These are phyloP conservation scores for Erinaceus europaeus DNA, from an alignment of 2,113 vertebrate species.

Conservation along the genomic window DNA sequence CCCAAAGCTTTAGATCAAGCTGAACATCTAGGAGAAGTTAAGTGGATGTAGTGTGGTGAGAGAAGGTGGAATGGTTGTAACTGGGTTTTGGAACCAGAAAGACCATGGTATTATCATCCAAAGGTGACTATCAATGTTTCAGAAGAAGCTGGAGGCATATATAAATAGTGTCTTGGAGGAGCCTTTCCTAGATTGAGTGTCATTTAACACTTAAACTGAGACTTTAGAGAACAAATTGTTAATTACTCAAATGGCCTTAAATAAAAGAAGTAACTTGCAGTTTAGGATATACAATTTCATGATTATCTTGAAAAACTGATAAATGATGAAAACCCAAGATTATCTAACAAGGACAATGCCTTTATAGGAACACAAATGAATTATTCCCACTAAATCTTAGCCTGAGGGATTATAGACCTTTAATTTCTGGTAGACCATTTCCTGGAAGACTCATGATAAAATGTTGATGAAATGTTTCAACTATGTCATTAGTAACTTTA, in stretches of 20 bases:
- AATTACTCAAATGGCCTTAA: slow-evolving; percentile 41
- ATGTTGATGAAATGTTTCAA: slow-evolving; percentile 50
- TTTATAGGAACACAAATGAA: neutral
- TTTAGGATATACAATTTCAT: slow-evolving; percentile 12
- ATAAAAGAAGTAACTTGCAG: slow-evolving; percentile 23
- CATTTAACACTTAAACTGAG: slow-evolving; percentile 40
- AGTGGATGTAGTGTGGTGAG: neutral
- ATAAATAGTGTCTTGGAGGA: neutral
- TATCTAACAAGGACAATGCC: neutral
- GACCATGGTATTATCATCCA: neutral
- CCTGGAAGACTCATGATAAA: slow-evolving; percentile 34
- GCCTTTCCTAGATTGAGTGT: slow-evolving; percentile 38
- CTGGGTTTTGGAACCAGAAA: neutral
- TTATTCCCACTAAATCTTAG: slow-evolving; percentile 28
- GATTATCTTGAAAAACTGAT: slow-evolving; percentile 33
- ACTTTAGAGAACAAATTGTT: slow-evolving; percentile 29
- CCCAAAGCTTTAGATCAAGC: slow-evolving; percentile 36
- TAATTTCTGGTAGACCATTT: slow-evolving; percentile 52
- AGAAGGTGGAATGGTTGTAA: too few species aligned
- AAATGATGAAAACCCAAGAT: neutral
- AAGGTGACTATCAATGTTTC: slow-evolving; percentile 57
- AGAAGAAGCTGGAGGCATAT: slow-evolving; percentile 26
- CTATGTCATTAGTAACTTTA: slow-evolving; percentile 39
- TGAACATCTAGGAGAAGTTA: slow-evolving; percentile 10
- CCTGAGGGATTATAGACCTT: neutral